A percentile compares a stretch with the other conserved stretches of the same genome.
Conservation (phyloP, 2,797 vertebrate genomes). For the Euthynnus affinis region DNA sequence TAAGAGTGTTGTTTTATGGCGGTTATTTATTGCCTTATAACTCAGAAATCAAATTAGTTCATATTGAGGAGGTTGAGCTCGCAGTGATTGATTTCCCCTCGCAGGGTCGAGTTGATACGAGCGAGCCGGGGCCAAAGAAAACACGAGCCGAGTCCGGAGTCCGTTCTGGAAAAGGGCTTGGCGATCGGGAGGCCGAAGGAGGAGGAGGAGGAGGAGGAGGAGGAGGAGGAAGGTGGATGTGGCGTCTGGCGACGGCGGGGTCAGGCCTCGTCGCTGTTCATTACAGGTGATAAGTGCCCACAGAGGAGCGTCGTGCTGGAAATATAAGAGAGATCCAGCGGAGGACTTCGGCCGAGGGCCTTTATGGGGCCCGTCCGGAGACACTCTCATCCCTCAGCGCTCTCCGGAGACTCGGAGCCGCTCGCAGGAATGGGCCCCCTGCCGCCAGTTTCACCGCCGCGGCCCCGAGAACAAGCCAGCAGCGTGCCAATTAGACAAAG, state of each 20-base stretch:
- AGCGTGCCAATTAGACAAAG: constrained; percentile 70
- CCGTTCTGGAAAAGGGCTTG: constrained; percentile 37
- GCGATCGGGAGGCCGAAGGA: neutral
- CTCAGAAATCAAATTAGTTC: constrained; percentile 86
- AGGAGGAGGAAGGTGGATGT: neutral
- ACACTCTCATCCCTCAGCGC: constrained; percentile 66
- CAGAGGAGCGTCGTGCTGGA: constrained; percentile 65
- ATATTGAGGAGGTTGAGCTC: constrained; percentile 71
- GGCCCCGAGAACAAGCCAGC: constrained; percentile 47
- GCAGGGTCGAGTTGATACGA: constrained; percentile 70
- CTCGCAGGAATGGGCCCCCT: constrained; percentile 64
- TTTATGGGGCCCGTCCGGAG: constrained; percentile 72
- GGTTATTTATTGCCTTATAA: constrained; percentile 86
- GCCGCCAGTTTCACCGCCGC: constrained; percentile 50
- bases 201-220: constrained; percentile 1
- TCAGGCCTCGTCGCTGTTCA: constrained; percentile 68
- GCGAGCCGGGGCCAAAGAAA: constrained; percentile 75
- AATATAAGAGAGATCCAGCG: constrained; percentile 33
- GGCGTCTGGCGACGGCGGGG: constrained; percentile 28
- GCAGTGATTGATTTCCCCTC: constrained; percentile 79
- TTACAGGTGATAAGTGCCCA: constrained; percentile 83
- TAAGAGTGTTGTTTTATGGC: constrained; percentile 77
- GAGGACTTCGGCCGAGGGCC: constrained; percentile 42
- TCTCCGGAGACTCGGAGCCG: constrained; percentile 58
- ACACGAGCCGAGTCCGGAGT: constrained; percentile 48